phyloP scores from a whole-genome alignment of 2,113 vertebrate species.

The Pterocles orientalis region DNA sequence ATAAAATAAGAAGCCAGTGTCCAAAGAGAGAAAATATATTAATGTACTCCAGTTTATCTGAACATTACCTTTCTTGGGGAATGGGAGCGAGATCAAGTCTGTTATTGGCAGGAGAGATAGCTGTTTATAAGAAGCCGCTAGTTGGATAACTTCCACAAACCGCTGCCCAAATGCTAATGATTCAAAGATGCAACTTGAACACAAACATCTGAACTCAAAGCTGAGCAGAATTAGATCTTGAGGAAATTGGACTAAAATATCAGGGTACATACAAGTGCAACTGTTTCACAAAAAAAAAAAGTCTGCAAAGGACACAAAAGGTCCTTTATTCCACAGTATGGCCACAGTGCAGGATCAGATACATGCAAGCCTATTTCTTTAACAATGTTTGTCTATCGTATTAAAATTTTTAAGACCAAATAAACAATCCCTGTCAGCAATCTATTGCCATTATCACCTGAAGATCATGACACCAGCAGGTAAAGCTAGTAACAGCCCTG shows the following conservation, averaged over 20 bases:
- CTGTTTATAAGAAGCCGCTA: slow-evolving; percentile 10
- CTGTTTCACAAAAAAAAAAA: not conserved
- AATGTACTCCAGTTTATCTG: not conserved
- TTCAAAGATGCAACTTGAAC: slow-evolving; percentile 36
- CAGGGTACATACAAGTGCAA: not conserved
- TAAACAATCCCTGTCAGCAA: not conserved
- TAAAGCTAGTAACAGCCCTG: not conserved
- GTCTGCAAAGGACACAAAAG: not conserved
- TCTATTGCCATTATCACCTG: not conserved
- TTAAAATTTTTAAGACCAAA: not conserved
- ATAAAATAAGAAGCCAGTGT: not conserved
- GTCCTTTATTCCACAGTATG: not conserved
- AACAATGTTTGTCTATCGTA: not conserved
- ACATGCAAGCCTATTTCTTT: not conserved
- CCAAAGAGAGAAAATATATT: not conserved
- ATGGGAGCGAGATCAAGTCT: slow-evolving; percentile 1
- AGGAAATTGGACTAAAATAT: not conserved
- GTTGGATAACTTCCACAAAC: slow-evolving; percentile 35
- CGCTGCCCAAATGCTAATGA: slow-evolving; percentile 25
- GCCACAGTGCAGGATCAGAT: not conserved
- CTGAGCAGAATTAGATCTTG: not conserved
- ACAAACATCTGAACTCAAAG: slow-evolving; percentile 37
- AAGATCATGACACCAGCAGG: not conserved
- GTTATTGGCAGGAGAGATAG: not conserved
- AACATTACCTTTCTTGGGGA: slow-evolving; percentile 61